Conservation (phyloP, 2,888 invertebrate species). For the Autographa pulchrina region DNA sequence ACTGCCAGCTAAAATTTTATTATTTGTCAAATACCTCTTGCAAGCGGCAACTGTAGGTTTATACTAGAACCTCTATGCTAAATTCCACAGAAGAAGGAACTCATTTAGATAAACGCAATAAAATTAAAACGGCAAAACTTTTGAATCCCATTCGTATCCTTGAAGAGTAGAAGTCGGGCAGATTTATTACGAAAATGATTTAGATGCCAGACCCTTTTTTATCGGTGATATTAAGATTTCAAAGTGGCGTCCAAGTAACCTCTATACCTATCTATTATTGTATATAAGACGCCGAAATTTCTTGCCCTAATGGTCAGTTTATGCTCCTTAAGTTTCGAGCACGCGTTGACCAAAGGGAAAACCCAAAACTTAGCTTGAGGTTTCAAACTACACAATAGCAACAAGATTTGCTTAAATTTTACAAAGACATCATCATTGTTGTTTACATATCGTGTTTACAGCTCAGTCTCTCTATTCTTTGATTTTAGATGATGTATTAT, state of each 20-base stretch:
- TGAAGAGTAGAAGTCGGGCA: neutral
- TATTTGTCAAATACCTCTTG: too few species aligned
- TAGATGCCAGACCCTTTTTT: conserved; percentile 2
- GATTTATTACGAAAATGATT: neutral
- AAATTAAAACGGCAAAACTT: neutral
- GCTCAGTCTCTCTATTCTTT: too few species aligned
- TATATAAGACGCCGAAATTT: neutral
- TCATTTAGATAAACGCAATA: neutral
- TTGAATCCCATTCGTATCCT: neutral
- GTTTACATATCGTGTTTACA: neutral
- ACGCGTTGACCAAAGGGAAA: neutral
- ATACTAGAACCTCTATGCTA: neutral
- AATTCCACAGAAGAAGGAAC: neutral
- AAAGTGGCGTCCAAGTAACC: neutral
- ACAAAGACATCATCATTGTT: neutral
- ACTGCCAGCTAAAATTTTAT: too few species aligned
- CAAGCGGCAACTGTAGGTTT: too few species aligned
- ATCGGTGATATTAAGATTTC: neutral
- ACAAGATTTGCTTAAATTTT: neutral
- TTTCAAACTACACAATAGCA: neutral
- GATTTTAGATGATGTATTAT: too few species aligned
- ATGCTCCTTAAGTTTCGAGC: neutral
- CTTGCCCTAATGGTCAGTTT: neutral
- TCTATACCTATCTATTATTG: neutral
- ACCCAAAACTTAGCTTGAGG: neutral